Percentiles rank a stretch among this genome's conserved stretches.
These are phyloP conservation scores for Tachysurus fulvidraco DNA, from an alignment of 2,113 vertebrate species.

Conservation along the genomic window DNA sequence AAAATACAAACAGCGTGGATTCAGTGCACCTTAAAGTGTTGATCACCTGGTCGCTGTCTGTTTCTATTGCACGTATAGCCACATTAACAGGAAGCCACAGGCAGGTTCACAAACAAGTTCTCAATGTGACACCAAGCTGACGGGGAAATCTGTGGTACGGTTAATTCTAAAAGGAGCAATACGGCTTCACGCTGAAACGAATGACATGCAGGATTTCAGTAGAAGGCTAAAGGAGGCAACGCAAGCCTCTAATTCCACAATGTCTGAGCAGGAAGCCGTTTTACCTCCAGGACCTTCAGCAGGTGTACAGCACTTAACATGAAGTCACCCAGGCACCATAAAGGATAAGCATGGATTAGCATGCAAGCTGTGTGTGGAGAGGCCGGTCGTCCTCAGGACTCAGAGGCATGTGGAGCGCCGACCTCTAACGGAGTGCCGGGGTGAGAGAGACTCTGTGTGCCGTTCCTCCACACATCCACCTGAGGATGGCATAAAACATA, in stretches of 20 bases:
- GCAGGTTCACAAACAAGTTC: neutral
- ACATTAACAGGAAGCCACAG: constrained; percentile 18
- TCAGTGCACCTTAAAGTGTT: constrained; percentile 39
- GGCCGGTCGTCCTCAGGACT: constrained; percentile 53
- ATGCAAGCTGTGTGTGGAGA: neutral
- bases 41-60: constrained; percentile 35
- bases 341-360: constrained; percentile 23
- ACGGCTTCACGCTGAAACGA: constrained; percentile 3
- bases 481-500: neutral
- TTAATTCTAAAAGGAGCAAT: neutral
- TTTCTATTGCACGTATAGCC: constrained; percentile 13
- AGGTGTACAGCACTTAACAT: neutral
- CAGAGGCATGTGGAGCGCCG: constrained; percentile 53
- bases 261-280: neutral
- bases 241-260: neutral
- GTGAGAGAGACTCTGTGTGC: constrained; percentile 52
- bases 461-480: constrained; percentile 69
- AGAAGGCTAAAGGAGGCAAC: neutral
- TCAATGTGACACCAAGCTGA: neutral
- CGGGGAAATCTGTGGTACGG: neutral
- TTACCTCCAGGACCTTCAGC: neutral
- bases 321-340: constrained; percentile 29
- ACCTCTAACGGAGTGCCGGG: constrained; percentile 58
- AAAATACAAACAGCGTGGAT: constrained; percentile 3
- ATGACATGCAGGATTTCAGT: constrained; percentile 11